Base-by-base conservation (phyloP, 2,113 vertebrate genomes). In the Orycteropus afer region DNA sequence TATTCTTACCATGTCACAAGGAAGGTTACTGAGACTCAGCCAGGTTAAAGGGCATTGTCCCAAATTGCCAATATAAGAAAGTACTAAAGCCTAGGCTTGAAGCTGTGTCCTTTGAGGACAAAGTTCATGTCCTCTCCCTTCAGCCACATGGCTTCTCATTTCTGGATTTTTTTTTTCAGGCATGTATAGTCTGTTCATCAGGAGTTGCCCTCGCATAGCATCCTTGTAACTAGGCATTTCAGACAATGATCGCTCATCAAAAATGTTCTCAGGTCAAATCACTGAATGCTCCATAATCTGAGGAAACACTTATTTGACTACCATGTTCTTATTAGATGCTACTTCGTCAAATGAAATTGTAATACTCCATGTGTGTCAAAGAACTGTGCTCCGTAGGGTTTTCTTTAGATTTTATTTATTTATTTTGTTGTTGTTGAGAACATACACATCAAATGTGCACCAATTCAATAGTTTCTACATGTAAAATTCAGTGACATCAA, bases 11-110 rank as follows among this genome's bases (percentile, higher is more conserved):
- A 17, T 47, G 10, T 82, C 77, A 77, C n/a, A 92, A 25, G 92
- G 13, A 23, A 79, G 71, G 53, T n/a, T 40, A 74, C 0, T 63
- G 40, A 83, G 49, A 10, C 57, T 90, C 71, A 78, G 63, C 53
- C 5, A 90, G 47, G 74, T 87, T 51, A n/a, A 67, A 89, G 88
- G 47, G n/a, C 77, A 71, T 45, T 94, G n/a, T 78, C 45, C 37
- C 49, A 82, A 79, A 78, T 79, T n/a, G 51, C 32, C 42, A 55
- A 49, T 82, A 13, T 53, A 22, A 32, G 17, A 22, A 87, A 74
- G 10, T 14, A 49, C 37, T 29, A 6, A 18, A 91, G n/a, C 61
- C 5, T 10, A 67, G 71, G 45, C 17, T 3, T 37, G 37, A 57
- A 61, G n/a, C 37, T 42, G 13, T 12, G 2, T 63, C 42, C 1